These are phyloP conservation scores for Monarcha castaneiventris DNA, from an alignment of 2,113 vertebrate species.

Conservation along the genomic window DNA sequence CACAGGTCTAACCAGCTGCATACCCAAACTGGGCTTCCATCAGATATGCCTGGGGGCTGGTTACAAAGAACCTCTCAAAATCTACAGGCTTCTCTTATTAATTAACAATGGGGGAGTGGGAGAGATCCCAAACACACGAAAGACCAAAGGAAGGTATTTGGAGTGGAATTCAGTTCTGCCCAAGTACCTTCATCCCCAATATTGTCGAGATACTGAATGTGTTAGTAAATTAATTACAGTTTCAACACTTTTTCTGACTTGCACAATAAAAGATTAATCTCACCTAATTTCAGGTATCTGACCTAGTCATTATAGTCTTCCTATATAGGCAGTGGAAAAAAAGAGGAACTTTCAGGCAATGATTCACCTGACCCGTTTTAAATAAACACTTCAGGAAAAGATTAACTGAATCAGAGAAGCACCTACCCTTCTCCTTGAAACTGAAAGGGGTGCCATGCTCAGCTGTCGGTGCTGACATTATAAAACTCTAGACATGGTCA, in stretches of 20 bases:
- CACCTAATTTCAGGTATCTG: background rate
- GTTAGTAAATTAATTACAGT: background rate
- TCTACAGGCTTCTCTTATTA: background rate
- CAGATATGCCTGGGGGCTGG: background rate
- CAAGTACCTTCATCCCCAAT: background rate
- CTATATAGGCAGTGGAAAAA: background rate
- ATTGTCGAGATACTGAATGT: background rate
- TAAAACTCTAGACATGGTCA: background rate
- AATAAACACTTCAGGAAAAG: background rate
- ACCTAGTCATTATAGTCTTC: background rate
- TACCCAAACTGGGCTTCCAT: background rate
- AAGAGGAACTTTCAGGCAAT: background rate
- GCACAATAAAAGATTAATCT: background rate
- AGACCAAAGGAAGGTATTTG: background rate
- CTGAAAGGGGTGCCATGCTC: background rate
- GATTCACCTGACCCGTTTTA: background rate
- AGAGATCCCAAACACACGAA: background rate
- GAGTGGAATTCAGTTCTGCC: background rate
- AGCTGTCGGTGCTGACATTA: background rate
- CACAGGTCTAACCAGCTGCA: background rate
- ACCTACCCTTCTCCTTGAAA: background rate
- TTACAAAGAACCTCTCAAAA: background rate
- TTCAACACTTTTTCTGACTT: background rate
- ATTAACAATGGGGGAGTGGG: background rate
- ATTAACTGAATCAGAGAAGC: background rate